Conservation (phyloP, 2,113 vertebrate genomes). For the Carlito syrichta region DNA sequence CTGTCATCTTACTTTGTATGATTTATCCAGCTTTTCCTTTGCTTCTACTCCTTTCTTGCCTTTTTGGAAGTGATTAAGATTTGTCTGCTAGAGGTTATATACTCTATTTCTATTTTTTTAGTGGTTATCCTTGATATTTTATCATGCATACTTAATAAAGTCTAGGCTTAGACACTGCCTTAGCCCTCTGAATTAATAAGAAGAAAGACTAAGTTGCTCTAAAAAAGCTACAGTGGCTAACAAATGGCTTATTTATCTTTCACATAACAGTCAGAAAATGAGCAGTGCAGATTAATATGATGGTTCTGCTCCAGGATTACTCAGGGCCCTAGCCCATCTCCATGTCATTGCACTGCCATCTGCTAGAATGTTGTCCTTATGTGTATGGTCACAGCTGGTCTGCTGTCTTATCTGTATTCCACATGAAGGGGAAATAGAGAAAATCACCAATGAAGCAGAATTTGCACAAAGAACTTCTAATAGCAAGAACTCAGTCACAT, state of each 20-base stretch:
- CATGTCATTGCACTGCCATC: not conserved
- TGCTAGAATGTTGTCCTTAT: not conserved
- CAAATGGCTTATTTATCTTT: not conserved
- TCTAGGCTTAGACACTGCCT: not conserved
- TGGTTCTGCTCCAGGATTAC: not conserved
- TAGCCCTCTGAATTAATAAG: not conserved
- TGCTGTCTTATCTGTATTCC: not conserved
- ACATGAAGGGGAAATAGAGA: not conserved
- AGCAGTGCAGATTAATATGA: not conserved
- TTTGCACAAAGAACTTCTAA: not conserved
- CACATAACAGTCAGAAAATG: not conserved
- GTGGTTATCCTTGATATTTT: not conserved
- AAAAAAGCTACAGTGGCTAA: not conserved
- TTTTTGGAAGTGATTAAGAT: not conserved
- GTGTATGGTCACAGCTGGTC: not conserved
- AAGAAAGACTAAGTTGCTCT: not conserved
- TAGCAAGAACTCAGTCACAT: not conserved
- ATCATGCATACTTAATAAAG: not conserved
- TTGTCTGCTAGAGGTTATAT: not conserved
- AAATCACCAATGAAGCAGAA: not conserved
- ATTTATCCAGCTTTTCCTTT: slow-evolving; percentile 1
- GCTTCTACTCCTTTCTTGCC: not conserved
- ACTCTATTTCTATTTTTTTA: not conserved
- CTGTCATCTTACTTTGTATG: not conserved
- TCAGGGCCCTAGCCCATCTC: not conserved